phyloP scores from a whole-genome alignment of 2,113 vertebrate species.

The Salminus brasiliensis region DNA sequence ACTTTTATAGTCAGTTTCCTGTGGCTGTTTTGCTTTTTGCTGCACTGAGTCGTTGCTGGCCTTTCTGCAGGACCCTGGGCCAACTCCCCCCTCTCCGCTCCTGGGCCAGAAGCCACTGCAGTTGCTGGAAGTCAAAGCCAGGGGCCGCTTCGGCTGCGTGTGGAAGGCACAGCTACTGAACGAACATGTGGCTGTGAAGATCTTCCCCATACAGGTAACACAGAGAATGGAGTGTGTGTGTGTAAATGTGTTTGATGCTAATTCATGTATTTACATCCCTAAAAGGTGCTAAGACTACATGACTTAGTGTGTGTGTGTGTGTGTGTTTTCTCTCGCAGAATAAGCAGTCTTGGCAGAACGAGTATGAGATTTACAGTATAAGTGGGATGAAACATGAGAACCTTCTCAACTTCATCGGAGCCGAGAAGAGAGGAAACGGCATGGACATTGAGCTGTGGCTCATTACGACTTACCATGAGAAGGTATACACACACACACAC shows the following conservation, averaged over 20 bases:
- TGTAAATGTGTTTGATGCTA: constrained; percentile 2
- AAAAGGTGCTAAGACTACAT: not conserved
- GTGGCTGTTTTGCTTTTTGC: too few species aligned
- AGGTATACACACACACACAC: constrained; percentile 71
- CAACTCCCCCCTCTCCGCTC: constrained; percentile 88
- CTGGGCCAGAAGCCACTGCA: constrained; percentile 94
- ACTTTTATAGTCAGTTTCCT: too few species aligned
- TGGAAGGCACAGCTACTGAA: constrained; percentile 97
- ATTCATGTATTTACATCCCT: not conserved
- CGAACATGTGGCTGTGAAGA: constrained; percentile 94
- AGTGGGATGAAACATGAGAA: constrained; percentile 98
- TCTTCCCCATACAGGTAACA: constrained; percentile 95
- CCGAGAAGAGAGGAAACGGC: constrained; percentile 92
- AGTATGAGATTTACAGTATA: constrained; percentile 95
- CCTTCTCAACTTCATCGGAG: constrained; percentile 92
- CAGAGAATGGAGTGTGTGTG: not conserved
- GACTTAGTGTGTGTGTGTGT: not conserved
- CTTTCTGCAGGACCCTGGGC: constrained; percentile 86
- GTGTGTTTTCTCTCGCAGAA: constrained; percentile 74
- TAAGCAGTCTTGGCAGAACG: constrained; percentile 98
- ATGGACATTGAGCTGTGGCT: constrained; percentile 97
- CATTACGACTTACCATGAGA: constrained; percentile 94
- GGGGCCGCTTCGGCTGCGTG: constrained; percentile 95
- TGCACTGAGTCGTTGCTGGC: not conserved
- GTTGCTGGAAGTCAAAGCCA: constrained; percentile 93